Conservation (phyloP, 2,888 invertebrate genomes). For the Spialia ferax region DNA sequence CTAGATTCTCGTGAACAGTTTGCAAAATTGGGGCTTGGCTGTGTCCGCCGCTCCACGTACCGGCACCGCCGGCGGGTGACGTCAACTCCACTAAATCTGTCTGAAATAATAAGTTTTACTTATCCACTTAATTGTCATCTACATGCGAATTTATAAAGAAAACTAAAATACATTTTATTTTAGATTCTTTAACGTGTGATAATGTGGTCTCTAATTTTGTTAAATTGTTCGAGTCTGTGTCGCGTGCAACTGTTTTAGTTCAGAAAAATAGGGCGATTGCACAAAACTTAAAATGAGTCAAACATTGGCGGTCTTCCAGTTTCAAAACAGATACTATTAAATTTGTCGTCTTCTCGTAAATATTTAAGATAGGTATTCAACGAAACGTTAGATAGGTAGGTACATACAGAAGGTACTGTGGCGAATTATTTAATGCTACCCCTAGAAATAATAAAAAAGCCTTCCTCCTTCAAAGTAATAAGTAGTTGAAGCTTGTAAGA, state of each 20-base stretch:
- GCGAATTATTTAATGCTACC: too few species aligned
- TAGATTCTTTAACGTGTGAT: not conserved
- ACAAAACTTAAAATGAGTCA: slow-evolving; percentile 78
- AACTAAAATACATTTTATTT: not conserved
- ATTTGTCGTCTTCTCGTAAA: slow-evolving; percentile 65
- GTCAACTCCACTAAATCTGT: too few species aligned
- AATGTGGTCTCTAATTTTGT: not conserved
- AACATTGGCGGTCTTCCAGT: slow-evolving; percentile 78
- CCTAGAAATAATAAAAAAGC: too few species aligned
- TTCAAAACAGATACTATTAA: slow-evolving; percentile 74
- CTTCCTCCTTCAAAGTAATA: too few species aligned
- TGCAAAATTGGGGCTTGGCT: too few species aligned
- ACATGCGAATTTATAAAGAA: not conserved
- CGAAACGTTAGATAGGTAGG: slow-evolving; percentile 51
- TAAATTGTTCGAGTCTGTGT: slow-evolving; percentile 53
- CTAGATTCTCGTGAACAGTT: too few species aligned
- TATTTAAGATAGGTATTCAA: slow-evolving; percentile 35
- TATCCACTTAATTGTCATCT: not conserved
- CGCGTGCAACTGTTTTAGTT: slow-evolving; percentile 80
- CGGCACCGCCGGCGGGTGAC: too few species aligned
- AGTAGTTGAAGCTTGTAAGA: too few species aligned
- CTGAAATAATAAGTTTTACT: not conserved
- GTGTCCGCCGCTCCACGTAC: too few species aligned
- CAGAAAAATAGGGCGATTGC: slow-evolving; percentile 86
- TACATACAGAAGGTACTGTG: slow-evolving; percentile 23